Evolutionary conservation across 2,888 invertebrate genomes (phyloP), one percentile per base, ranked within the genome.

Genomic region (Nineta flava): DNA sequence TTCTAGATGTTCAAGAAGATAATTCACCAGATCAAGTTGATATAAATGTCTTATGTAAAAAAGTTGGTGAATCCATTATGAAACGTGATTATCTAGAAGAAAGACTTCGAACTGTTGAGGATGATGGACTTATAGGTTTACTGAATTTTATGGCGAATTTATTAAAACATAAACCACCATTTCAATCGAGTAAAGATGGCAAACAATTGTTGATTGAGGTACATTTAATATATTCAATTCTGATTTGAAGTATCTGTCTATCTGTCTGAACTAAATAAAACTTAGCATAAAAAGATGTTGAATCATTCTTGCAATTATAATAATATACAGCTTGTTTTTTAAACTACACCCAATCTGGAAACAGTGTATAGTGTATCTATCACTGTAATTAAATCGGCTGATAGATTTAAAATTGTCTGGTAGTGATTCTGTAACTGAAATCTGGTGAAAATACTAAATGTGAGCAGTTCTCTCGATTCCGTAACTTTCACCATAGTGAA

Each of bases 91-190:
- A 81, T 59, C 75, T 87, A 45, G 94, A 95, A 68, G 80, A 82
- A 7, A 73, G 91, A 1, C 81, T 86, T 53, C 77, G 81, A 16
- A 86, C 85, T 49, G 71, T 83, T 3, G 91, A 93, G 55, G 94
- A 95, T 63, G 93, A 94, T 61, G 93, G 91, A 0, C 69, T 95
- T 7, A 85, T 91, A 50, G 94, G 94, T 0, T 72, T 94, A 40
- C 70, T 95, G 12, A 90, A 86, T 61, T 72, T 94, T 1, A 77
- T 87, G 61, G 85, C 87, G n/a, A 88, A 90, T 60, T 73, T 93
- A 43, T 75, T 93, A 57, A 92, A 92, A 61, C 92, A 92, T 61
- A 85, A 87, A 60, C 83, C 92, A 0, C 77, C 84, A 13, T 93
- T 87, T 64, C 93, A 93, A 65, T 82, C 78, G 41, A 81, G 81